Percentiles rank a stretch among this genome's conserved stretches.
Evolutionary conservation across 2,113 vertebrate species (phyloP).

Genomic region (Siniperca chuatsi): DNA sequence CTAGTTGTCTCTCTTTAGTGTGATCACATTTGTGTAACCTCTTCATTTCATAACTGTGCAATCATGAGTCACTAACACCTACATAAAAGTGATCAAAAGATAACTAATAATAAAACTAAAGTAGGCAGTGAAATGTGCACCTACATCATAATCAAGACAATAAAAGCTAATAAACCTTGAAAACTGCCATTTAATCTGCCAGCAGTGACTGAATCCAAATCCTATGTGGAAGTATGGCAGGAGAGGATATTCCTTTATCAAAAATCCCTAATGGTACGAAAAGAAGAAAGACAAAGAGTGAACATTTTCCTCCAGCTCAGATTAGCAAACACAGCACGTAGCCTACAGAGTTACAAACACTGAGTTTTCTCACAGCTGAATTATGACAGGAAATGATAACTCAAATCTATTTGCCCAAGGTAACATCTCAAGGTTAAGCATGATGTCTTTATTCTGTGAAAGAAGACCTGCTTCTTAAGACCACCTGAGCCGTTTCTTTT

Average conservation of each 20-base stretch:
- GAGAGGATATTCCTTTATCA: constrained; percentile 42
- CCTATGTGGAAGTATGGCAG: constrained; percentile 9
- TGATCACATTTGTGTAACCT: background rate
- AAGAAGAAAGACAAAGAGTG: constrained; percentile 36
- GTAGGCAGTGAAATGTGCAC: constrained; percentile 31
- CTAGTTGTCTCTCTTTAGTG: background rate
- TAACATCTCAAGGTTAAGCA: constrained; percentile 60
- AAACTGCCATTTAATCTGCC: constrained; percentile 28
- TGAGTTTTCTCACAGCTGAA: constrained; percentile 32
- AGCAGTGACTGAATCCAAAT: constrained; percentile 32
- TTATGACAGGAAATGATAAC: constrained; percentile 64
- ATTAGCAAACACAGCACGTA: constrained; percentile 54
- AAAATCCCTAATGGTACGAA: constrained; percentile 26
- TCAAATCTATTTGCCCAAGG: constrained; percentile 50
- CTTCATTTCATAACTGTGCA: constrained; percentile 21
- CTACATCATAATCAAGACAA: constrained; percentile 38
- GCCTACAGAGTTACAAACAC: constrained; percentile 40
- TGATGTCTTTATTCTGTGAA: constrained; percentile 50
- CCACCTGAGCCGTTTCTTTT: constrained; percentile 26
- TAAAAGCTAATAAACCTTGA: constrained; percentile 42
- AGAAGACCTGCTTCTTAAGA: constrained; percentile 25
- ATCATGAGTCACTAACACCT: constrained; percentile 28
- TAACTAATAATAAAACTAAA: constrained; percentile 28
- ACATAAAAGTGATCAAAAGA: constrained; percentile 19
- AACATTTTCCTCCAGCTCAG: constrained; percentile 44